These are phyloP conservation scores for Ctenochaetus hawaiiensis DNA, from an alignment of 2,797 vertebrate species.

Conservation along the genomic window DNA sequence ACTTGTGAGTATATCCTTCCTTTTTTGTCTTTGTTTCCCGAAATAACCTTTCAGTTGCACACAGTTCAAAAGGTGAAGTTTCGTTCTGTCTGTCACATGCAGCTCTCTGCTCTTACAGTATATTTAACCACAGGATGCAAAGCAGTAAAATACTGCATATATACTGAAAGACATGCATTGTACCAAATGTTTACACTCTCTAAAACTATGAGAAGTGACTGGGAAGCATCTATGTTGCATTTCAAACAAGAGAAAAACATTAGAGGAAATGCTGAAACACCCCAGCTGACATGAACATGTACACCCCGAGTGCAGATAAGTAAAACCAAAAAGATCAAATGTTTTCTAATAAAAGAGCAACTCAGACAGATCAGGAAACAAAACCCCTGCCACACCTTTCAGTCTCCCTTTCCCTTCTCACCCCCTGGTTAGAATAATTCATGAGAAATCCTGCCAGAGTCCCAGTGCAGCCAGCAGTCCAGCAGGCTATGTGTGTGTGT, in stretches of 20 bases:
- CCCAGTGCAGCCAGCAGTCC: background rate
- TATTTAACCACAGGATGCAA: background rate
- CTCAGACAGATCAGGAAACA: slow-evolving; percentile 28
- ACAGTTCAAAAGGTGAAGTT: background rate
- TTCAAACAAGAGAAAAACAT: background rate
- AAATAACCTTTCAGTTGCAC: slow-evolving; percentile 24
- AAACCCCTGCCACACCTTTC: background rate
- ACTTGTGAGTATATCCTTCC: slow-evolving; percentile 44
- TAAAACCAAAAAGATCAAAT: slow-evolving; percentile 11
- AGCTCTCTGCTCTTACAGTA: too few relatives aligned
- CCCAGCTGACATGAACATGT: background rate
- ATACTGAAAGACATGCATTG: background rate
- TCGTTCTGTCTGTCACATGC: background rate
- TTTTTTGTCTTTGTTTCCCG: slow-evolving; percentile 50
- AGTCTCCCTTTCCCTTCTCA: background rate
- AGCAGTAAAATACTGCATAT: background rate
- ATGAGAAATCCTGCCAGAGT: slow-evolving; percentile 6
- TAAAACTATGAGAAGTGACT: background rate
- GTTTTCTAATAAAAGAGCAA: slow-evolving; percentile 12
- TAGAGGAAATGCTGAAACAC: background rate
- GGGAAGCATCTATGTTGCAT: background rate
- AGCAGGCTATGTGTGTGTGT: background rate
- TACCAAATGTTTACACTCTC: background rate
- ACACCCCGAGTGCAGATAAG: background rate
- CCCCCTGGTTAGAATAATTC: slow-evolving; percentile 44